phyloP scores from a whole-genome alignment of 2,113 vertebrate genomes.

The Stigmatopora nigra region DNA sequence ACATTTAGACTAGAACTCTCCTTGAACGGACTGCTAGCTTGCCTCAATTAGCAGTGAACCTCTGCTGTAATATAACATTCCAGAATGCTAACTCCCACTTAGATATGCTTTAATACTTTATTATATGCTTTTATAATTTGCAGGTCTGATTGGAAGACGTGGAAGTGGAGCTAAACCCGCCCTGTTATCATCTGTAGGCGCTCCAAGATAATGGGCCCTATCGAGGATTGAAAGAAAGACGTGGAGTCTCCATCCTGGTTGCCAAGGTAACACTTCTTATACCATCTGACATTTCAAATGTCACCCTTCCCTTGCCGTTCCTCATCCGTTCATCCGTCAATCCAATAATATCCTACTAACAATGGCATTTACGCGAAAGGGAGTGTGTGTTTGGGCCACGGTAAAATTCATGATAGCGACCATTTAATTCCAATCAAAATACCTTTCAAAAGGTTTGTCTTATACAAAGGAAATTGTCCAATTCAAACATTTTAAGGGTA shows the following conservation, averaged over 20 bases:
- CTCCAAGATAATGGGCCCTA: slow-evolving; percentile 44
- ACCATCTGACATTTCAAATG: neutral
- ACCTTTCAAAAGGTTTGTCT: neutral
- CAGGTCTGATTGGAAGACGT: slow-evolving; percentile 58
- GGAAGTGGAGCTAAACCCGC: slow-evolving; percentile 30
- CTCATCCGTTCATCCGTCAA: neutral
- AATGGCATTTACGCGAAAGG: neutral
- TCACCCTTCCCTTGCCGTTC: neutral
- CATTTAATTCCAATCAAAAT: neutral
- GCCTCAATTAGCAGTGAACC: slow-evolving; percentile 16
- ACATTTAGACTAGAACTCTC: too few relatives aligned
- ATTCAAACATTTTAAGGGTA: too few relatives aligned
- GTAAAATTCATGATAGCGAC: too few relatives aligned
- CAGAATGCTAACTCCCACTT: too few relatives aligned
- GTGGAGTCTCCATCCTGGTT: neutral
- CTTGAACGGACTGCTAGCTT: too few relatives aligned
- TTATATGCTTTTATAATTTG: slow-evolving; percentile 48
- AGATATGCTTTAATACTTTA: too few relatives aligned
- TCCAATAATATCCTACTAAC: neutral
- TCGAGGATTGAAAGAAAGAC: slow-evolving; percentile 7
- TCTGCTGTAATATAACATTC: slow-evolving; percentile 44
- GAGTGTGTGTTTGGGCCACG: neutral
- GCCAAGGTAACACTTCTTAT: neutral
- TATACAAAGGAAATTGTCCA: too few relatives aligned
- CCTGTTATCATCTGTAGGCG: slow-evolving; percentile 52